Percentiles rank a stretch among this genome's conserved stretches.
These are phyloP conservation scores for Chymomyza fuscimana DNA, from an alignment of 2,888 invertebrate genomes.

Conservation along the genomic window DNA sequence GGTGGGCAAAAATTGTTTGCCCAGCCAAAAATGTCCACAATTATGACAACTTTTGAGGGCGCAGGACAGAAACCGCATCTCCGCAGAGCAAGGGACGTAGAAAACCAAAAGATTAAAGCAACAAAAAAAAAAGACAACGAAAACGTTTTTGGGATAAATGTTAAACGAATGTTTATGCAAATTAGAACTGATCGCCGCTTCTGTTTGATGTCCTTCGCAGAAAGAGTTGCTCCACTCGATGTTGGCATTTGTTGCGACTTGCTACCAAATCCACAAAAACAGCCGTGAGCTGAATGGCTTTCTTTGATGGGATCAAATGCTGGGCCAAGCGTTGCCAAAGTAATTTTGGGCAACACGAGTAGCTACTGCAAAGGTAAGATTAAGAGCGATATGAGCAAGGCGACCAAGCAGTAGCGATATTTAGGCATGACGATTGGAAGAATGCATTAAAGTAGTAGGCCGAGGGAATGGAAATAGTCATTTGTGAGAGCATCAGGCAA, in stretches of 20 bases:
- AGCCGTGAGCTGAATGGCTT: background rate
- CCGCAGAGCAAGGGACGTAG: slow-evolving; percentile 33
- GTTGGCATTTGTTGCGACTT: slow-evolving; percentile 7
- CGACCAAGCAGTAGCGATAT: slow-evolving; percentile 61
- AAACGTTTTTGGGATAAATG: slow-evolving; percentile 74
- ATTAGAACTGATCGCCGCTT: slow-evolving; percentile 75
- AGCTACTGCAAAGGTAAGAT: slow-evolving; percentile 49
- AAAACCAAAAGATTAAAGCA: background rate
- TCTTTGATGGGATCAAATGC: slow-evolving; percentile 56
- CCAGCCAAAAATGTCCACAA: slow-evolving; percentile 58
- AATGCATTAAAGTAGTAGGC: background rate
- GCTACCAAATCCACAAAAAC: background rate
- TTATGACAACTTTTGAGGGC: slow-evolving; percentile 60
- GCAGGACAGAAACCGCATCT: background rate
- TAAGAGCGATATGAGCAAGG: slow-evolving; percentile 39
- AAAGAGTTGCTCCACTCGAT: slow-evolving; percentile 51
- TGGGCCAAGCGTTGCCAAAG: slow-evolving; percentile 59
- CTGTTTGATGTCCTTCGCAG: slow-evolving; percentile 74
- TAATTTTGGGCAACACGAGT: slow-evolving; percentile 69
- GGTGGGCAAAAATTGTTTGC: slow-evolving; percentile 40
- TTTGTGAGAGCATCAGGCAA: background rate
- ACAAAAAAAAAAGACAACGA: slow-evolving; percentile 50
- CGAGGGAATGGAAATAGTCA: background rate
- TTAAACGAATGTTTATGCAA: slow-evolving; percentile 77
- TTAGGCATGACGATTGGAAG: slow-evolving; percentile 53